Base-by-base conservation (phyloP, 1,140 invertebrate genomes). In the Proales similis region DNA sequence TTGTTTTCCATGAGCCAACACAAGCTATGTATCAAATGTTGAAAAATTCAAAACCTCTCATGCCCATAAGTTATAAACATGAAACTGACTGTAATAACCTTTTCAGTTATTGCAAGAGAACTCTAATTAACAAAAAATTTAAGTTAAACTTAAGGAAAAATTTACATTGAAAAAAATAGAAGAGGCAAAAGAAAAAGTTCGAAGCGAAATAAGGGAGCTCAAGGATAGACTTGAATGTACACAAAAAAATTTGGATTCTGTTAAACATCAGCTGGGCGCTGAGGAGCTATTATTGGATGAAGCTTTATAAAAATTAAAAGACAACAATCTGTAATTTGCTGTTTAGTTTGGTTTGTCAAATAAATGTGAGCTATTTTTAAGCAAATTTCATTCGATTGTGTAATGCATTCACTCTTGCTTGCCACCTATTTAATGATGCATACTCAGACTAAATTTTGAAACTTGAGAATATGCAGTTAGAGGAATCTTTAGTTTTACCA, bases 401-500 rank as follows among this genome's bases (percentile, higher is more conserved):
- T 11, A n/a, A n/a, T n/a, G n/a, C 38, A 1, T n/a, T n/a, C 2
- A 20, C n/a, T 51, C 39, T 38, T 36, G 49, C 32, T 49, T n/a
- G 38, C n/a, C 38, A 39, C 38, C 22, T 20, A 36, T 9, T 9
- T 9, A 36, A 9, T 36, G 9, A 26, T 53, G 14, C 30, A 26
- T 29, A 19, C 17, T 20, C 12, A 2, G 20, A 14, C 20, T 1
- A 7, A 7, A 30, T 29, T 48, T 48, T 48, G 11, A 42, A 7
- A 17, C 20, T 9, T 26, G 14, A 6, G 4, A 36, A 36, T 17
- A 57, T 57, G 51, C 32, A 43, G 29, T 38, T 57, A 12, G 36
- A 57, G 45, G 26, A 42, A 19, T 27, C 39, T 5, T 26, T 64
- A 45, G 36, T 47, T 19, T 51, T 71, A 19, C 72, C 72, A 30